Evolutionary conservation across 2,797 vertebrate genomes (phyloP).

Genomic region (Glossophaga mutica): DNA sequence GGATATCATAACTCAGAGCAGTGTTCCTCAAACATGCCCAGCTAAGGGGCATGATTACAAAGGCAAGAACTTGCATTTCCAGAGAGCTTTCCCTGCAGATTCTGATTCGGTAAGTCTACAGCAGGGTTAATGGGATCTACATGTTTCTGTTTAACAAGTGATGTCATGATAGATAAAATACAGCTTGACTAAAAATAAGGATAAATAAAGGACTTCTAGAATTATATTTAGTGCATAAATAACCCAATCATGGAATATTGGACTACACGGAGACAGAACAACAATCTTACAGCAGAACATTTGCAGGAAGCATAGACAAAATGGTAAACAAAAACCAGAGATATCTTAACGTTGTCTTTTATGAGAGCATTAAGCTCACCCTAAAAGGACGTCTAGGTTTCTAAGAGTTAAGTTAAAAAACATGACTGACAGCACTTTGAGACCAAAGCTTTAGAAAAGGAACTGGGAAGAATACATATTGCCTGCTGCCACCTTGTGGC

Average conservation of each 20-base stretch:
- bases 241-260: not conserved
- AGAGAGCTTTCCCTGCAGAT: not conserved
- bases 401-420: not conserved
- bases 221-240: not conserved
- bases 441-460: not conserved
- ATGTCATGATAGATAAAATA: not conserved
- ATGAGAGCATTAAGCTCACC: not conserved
- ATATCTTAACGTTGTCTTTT: not conserved
- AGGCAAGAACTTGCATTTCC: not conserved
- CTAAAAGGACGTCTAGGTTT: not conserved
- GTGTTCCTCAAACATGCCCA: not conserved
- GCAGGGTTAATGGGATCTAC: not conserved
- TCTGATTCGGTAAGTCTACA: not conserved
- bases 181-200: not conserved
- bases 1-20: not conserved
- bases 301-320: not conserved
- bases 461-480: not conserved
- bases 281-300: not conserved
- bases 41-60: not conserved
- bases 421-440: accelerated
- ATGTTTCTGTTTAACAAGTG: not conserved
- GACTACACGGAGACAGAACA: not conserved
- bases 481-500: conserved; percentile 62
- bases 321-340: not conserved
- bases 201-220: not conserved